Percentiles rank a stretch among this genome's conserved stretches.
Conservation (phyloP, 2,113 vertebrate genomes). For the Gyps fulvus region DNA sequence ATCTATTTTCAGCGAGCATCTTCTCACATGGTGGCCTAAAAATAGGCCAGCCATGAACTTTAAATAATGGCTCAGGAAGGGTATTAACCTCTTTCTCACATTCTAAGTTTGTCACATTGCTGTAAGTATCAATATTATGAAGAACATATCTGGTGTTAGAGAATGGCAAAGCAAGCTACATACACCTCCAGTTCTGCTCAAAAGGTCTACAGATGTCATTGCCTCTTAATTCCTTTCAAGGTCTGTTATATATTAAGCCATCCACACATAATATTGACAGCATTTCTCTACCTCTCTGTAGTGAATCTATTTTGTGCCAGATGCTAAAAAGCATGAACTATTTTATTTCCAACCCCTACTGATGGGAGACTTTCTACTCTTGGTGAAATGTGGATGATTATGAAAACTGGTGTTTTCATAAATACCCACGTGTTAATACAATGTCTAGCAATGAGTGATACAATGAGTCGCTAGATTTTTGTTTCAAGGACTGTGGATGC, state of each 20-base stretch:
- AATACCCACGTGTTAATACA: background rate
- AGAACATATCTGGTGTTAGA: background rate
- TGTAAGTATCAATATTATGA: slow-evolving; percentile 45
- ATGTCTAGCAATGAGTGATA: background rate
- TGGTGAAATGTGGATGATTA: background rate
- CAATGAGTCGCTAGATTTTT: background rate
- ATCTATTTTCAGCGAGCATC: slow-evolving; percentile 75
- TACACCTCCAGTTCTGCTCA: background rate
- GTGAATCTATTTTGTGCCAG: background rate
- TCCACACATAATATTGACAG: background rate
- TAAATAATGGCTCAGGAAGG: slow-evolving; percentile 75
- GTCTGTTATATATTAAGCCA: background rate
- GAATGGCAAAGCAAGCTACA: slow-evolving; percentile 2
- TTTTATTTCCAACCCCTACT: background rate
- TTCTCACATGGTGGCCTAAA: slow-evolving; percentile 75
- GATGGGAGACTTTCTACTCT: background rate
- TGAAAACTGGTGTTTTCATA: background rate
- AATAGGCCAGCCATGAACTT: slow-evolving; percentile 76
- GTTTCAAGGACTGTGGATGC: background rate
- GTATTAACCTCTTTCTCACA: slow-evolving; percentile 73
- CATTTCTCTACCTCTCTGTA: background rate
- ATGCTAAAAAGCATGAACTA: background rate
- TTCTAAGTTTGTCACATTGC: slow-evolving; percentile 59
- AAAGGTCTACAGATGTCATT: background rate
- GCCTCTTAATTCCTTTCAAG: background rate